Evolutionary conservation across 2,113 vertebrate genomes (phyloP).

Genomic region (Takifugu flavidus): DNA sequence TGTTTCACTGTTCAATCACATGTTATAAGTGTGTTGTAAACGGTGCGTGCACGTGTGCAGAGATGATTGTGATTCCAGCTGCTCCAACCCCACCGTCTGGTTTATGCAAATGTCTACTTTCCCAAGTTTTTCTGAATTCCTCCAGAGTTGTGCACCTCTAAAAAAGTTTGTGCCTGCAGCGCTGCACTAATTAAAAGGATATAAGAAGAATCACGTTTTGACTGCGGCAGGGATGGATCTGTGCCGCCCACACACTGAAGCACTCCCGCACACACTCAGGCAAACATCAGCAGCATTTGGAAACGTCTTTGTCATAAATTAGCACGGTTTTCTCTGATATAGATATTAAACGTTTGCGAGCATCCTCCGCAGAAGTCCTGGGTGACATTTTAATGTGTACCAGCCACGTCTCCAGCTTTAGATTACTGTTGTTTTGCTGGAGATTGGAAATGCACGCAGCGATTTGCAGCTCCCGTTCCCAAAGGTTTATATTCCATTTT

Average conservation of each 20-base stretch:
- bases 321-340: conserved; percentile 28
- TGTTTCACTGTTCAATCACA: too few species aligned
- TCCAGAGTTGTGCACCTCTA: conserved; percentile 13
- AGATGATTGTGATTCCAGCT: conserved; percentile 10
- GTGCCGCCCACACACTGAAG: conserved; percentile 46
- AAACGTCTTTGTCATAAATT: conserved; percentile 19
- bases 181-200: conserved; percentile 55
- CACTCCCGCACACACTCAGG: conserved; percentile 1
- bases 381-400: not conserved
- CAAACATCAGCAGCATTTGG: conserved; percentile 15
- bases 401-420: not conserved
- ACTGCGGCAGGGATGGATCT: conserved; percentile 25
- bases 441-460: too few species aligned
- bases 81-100: conserved; percentile 5
- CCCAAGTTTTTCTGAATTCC: not conserved
- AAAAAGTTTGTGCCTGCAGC: conserved; percentile 26
- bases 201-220: conserved; percentile 38
- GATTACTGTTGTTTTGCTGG: not conserved
- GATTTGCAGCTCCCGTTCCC: conserved; percentile 16
- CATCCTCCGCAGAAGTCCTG: conserved; percentile 8
- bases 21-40: not conserved
- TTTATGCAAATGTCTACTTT: not conserved
- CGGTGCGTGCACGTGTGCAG: not conserved
- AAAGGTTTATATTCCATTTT: conserved; percentile 26
- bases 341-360: conserved; percentile 20